Evolutionary conservation across 1,140 invertebrate species (phyloP).

Genomic region (Drosophila pallidifrons): DNA sequence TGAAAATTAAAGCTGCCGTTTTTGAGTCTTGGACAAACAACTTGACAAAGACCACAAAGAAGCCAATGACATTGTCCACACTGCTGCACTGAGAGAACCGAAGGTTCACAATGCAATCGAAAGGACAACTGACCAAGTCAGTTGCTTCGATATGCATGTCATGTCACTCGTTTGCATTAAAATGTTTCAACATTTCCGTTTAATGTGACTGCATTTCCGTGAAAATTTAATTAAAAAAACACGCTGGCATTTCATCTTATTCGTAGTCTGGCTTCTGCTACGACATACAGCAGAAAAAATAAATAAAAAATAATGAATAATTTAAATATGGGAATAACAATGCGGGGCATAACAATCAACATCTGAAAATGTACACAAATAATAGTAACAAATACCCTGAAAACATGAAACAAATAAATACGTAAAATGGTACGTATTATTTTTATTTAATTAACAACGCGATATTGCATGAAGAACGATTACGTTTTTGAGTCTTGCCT

Average conservation of each 20-base stretch:
- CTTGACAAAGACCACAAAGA: slow-evolving; percentile 25
- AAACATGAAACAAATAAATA: slow-evolving; percentile 17
- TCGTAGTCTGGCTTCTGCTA: slow-evolving; percentile 22
- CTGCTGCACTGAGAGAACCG: not conserved
- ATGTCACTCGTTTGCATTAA: slow-evolving; percentile 60
- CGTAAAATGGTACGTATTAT: slow-evolving; percentile 45
- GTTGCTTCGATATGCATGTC: slow-evolving; percentile 14
- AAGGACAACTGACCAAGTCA: slow-evolving; percentile 10
- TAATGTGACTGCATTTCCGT: slow-evolving; percentile 65
- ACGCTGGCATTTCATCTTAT: slow-evolving; percentile 42
- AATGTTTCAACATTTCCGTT: slow-evolving; percentile 69
- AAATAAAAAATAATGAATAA: slow-evolving; percentile 57
- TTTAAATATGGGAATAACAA: slow-evolving; percentile 33
- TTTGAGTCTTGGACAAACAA: slow-evolving; percentile 24
- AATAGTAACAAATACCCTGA: slow-evolving; percentile 5
- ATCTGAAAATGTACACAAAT: slow-evolving; percentile 20
- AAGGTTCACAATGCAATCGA: not conserved
- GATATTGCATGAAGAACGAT: slow-evolving; percentile 29
- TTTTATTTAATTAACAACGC: slow-evolving; percentile 58
- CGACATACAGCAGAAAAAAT: slow-evolving; percentile 39
- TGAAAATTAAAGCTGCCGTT: not conserved
- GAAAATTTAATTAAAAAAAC: slow-evolving; percentile 69
- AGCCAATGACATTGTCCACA: not conserved
- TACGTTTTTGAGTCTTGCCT: not conserved
- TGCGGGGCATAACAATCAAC: slow-evolving; percentile 3